These are phyloP conservation scores for Thalassoma bifasciatum DNA, from an alignment of 2,113 vertebrate species.

Conservation along the genomic window DNA sequence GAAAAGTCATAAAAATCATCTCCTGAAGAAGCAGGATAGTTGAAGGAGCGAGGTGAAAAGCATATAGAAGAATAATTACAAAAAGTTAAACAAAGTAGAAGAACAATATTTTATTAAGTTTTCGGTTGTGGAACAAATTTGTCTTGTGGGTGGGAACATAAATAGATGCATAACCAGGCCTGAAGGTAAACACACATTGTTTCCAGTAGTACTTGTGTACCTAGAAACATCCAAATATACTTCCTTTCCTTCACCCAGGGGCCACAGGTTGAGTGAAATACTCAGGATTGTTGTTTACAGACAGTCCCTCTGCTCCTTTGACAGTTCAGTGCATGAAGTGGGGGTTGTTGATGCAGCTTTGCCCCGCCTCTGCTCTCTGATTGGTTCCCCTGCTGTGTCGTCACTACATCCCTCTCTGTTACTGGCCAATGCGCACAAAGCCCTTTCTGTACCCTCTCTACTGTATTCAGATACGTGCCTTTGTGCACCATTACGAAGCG, in stretches of 20 bases:
- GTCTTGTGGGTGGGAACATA: background rate
- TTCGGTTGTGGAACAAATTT: too few relatives aligned
- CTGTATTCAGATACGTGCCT: constrained; percentile 65
- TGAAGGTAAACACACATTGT: background rate
- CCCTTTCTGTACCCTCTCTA: constrained; percentile 43
- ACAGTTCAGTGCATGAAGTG: background rate
- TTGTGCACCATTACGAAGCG: constrained; percentile 61
- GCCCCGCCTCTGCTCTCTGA: constrained; percentile 42
- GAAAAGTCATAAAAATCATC: too few relatives aligned
- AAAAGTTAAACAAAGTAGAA: too few relatives aligned
- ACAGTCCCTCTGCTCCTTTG: background rate
- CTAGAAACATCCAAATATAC: too few relatives aligned
- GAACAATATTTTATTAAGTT: too few relatives aligned
- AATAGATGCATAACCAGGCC: background rate
- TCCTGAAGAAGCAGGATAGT: too few relatives aligned
- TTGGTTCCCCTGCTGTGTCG: constrained; percentile 60
- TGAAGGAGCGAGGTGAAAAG: too few relatives aligned
- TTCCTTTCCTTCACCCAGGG: background rate
- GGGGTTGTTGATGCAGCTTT: background rate
- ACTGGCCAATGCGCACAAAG: constrained; percentile 51
- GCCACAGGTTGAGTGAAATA: background rate
- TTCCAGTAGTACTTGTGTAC: too few relatives aligned
- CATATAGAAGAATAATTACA: too few relatives aligned
- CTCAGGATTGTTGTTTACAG: background rate
- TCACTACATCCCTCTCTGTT: background rate